These are phyloP conservation scores for Eonycteris spelaea DNA, from an alignment of 2,113 vertebrate genomes.

Conservation along the genomic window DNA sequence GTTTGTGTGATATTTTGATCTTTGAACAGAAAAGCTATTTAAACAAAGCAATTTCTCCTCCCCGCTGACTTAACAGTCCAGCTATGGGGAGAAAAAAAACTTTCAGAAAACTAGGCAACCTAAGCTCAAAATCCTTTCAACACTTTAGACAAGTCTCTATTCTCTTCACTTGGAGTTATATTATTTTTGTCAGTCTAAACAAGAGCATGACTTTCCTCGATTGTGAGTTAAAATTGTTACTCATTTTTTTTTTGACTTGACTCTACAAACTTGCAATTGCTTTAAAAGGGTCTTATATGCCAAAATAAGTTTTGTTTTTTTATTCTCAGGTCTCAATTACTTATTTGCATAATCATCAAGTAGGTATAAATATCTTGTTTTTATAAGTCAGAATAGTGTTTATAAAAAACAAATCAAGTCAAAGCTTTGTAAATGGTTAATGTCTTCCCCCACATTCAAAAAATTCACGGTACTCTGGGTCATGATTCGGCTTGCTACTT, in stretches of 20 bases:
- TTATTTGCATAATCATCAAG: neutral
- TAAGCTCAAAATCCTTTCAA: constrained; percentile 2
- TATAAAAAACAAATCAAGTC: neutral
- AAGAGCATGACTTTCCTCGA: neutral
- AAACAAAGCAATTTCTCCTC: neutral
- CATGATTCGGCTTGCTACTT: neutral
- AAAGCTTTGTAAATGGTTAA: neutral
- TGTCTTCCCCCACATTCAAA: too few relatives aligned
- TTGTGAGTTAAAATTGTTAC: neutral
- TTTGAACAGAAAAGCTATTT: constrained; percentile 16
- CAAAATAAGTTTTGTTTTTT: neutral
- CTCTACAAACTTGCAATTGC: neutral
- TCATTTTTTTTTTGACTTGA: neutral
- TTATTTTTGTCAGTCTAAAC: neutral
- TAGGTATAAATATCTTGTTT: neutral
- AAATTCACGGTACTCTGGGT: neutral
- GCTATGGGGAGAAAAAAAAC: neutral
- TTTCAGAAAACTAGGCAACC: neutral
- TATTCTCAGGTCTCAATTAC: neutral
- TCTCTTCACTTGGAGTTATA: neutral
- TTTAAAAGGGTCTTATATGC: neutral
- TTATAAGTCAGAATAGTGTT: neutral
- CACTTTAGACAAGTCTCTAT: neutral
- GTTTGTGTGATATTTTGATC: neutral
- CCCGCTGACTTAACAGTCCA: neutral